Base-by-base conservation (phyloP, 2,797 vertebrate genomes). In the Coccyzus lansbergi region DNA sequence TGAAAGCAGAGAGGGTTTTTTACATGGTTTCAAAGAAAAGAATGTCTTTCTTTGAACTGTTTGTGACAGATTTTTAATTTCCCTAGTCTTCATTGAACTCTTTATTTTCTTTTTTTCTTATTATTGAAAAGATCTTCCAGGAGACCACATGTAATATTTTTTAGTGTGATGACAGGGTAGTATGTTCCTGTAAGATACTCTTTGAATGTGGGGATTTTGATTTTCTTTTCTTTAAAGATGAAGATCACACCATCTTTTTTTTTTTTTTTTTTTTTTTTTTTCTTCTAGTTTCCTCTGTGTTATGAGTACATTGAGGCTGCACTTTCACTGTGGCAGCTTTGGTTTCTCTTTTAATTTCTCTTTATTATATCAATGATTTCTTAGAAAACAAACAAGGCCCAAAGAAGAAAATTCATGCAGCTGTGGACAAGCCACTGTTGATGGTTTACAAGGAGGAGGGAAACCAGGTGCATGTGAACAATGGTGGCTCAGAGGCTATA, bases 381-480 rank as follows among this genome's bases (percentile, higher is more conserved):
- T 76, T 65, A 68, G n/a, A 72, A 60, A 86, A 29, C 1, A 55
- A 51, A 29, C 31, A 81, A 48, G 83, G 62, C 18, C 55, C 51
- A 42, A 65, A 48, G 8, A 55, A 26, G 21, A n/a, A 86, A 86
- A 48, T 7, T 11, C 13, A 8, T 6, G 2, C 44, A 64, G 10
- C 53, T 81, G 36, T 40, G 38, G 17, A 28, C 38, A 65, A 46
- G 9, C 4, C 10, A 5, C 5, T 83, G 42, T 49, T 65, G 60
- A 31, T 70, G 49, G 21, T 70, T 80, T 53, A 46, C 24, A 75
- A 60, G 34, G 64, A 83, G 52, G 19, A 67, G 26, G 24, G 33
- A 77, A 63, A 33, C 4, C 36, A 83, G 69, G 46, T 34, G 69
- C 24, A 3, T 20, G 11, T 42, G 69, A 62, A 42, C 0, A 0